A percentile compares a stretch with the other conserved stretches of the same genome.
Conservation (phyloP, 2,797 vertebrate species). For the Clarias platycephalus region DNA sequence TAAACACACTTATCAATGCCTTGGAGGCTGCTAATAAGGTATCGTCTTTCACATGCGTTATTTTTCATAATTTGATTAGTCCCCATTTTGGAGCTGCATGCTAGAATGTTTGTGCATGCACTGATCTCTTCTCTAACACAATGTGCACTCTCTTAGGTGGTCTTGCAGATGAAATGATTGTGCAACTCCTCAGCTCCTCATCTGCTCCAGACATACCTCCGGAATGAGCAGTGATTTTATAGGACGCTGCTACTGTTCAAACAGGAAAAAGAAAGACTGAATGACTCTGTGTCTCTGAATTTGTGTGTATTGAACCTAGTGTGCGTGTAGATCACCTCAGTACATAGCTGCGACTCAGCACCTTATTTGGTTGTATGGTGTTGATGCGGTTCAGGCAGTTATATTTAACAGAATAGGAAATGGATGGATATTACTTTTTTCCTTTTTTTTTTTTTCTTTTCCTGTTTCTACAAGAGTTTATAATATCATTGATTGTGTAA, state of each 20-base stretch:
- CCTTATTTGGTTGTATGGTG: background rate
- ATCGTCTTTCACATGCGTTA: background rate
- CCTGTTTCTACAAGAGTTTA: background rate
- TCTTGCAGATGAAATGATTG: constrained; percentile 83
- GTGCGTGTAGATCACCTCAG: background rate
- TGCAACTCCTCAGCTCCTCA: constrained; percentile 15
- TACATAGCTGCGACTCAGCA: background rate
- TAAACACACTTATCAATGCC: constrained; percentile 84
- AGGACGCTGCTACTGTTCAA: background rate
- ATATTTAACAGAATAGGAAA: background rate
- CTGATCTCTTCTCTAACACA: background rate
- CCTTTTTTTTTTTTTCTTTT: background rate
- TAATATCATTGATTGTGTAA: background rate
- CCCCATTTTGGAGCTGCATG: background rate
- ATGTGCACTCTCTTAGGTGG: constrained; percentile 70
- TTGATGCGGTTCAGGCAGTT: background rate
- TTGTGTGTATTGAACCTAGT: background rate
- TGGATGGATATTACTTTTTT: background rate
- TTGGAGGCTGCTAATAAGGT: constrained; percentile 96
- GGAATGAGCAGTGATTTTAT: constrained; percentile 7
- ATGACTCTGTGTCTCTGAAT: constrained; percentile 3
- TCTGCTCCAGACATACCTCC: background rate
- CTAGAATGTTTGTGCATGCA: background rate
- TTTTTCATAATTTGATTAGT: background rate
- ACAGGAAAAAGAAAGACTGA: background rate